Evolutionary conservation across 2,888 invertebrate genomes (phyloP).

Genomic region (Rotaria magnacalcarata): DNA sequence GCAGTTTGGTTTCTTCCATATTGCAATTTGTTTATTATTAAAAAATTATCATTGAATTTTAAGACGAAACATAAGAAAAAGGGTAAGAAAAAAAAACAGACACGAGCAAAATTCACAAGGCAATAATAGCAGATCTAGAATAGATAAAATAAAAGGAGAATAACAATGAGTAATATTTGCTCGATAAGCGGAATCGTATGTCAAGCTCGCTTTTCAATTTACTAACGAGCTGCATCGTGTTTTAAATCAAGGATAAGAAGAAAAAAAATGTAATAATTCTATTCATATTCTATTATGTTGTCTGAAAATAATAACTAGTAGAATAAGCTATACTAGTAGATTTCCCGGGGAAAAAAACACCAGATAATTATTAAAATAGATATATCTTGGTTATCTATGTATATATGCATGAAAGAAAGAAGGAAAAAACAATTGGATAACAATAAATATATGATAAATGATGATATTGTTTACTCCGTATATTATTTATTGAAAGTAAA

Average conservation of each 20-base stretch:
- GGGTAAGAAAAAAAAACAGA: background rate
- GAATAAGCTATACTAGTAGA: background rate
- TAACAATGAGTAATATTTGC: background rate
- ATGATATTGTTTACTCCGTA: background rate
- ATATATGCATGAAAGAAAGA: background rate
- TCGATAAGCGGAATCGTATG: background rate
- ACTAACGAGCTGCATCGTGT: background rate
- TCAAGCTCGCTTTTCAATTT: slow-evolving; percentile 4
- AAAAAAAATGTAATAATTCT: background rate
- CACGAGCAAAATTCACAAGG: background rate
- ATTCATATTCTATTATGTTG: background rate
- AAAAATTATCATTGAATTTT: background rate
- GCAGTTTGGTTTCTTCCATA: background rate
- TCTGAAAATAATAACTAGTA: background rate
- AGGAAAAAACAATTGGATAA: background rate
- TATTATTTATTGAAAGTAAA: background rate
- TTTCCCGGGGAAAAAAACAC: background rate
- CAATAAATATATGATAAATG: background rate
- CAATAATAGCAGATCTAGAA: slow-evolving; percentile 1
- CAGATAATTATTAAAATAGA: background rate
- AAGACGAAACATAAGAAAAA: background rate
- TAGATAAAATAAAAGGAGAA: background rate
- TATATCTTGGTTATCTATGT: background rate
- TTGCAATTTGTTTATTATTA: background rate
- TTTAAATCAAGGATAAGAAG: background rate